Evolutionary conservation across 2,888 invertebrate species (phyloP), one percentile per base, ranked within the genome.

Genomic region (Caenorhabditis parvicauda): DNA sequence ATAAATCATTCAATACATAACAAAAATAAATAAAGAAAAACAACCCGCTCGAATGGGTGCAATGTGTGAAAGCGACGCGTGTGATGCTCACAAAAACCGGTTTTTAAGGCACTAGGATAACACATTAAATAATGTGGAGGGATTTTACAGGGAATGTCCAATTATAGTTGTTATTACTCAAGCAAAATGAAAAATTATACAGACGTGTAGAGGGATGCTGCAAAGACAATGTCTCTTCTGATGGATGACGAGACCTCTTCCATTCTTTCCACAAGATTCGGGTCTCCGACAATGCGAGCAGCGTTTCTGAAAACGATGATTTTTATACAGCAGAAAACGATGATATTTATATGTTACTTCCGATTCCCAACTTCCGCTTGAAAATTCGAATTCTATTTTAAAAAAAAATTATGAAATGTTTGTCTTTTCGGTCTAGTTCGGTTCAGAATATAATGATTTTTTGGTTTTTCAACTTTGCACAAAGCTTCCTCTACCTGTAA

Each of bases 151-250:
- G n/a, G n/a, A n/a, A n/a, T n/a, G n/a, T n/a, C n/a, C n/a, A n/a
- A n/a, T n/a, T n/a, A n/a, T n/a, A n/a, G n/a, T n/a, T n/a, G n/a
- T n/a, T n/a, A n/a, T n/a, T n/a, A n/a, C n/a, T n/a, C 1, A 27
- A 19, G 41, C 9, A 35, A 6, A 42, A 48, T 25, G 14, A 24
- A 17, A 22, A 6, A 25, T 59, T 38, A 70, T 1, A 65, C 61
- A 21, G 67, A 56, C 21, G 91, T 92, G 81, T 98, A 98, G 42
- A 98, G 86, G 83, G 93, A 94, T 28, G 92, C 93, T 22, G 95
- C 91, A 82, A 98, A 98, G 0, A 98, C 96, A 77, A 98, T 96
- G 82, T 96, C 96, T 58, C 98, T 86, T 82, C 94, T 93, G 66
- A 98, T 94, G 41, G 90, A 88, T 2, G 88, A 87, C 0, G 91